Conservation (phyloP, 2,888 invertebrate species). For the Formica aserva region DNA sequence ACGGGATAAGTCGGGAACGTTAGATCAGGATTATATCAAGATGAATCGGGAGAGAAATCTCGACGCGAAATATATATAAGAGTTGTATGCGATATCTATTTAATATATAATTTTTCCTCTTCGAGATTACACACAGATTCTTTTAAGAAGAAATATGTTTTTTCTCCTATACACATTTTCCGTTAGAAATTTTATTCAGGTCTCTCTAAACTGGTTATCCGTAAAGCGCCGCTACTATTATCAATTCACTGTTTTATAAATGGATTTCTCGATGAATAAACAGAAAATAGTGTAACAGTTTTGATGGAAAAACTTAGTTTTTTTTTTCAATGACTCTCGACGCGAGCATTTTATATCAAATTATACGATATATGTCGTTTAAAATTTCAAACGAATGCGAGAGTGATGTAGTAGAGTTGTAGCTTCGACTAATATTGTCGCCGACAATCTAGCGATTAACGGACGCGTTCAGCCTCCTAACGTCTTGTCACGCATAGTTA, state of each 20-base stretch:
- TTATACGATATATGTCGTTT: not conserved
- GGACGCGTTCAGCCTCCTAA: slow-evolving; percentile 23
- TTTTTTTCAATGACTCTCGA: not conserved
- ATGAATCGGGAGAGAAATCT: not conserved
- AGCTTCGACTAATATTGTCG: slow-evolving; percentile 4
- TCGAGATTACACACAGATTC: not conserved
- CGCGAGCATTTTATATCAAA: not conserved
- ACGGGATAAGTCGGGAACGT: slow-evolving; percentile 42
- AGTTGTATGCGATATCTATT: not conserved
- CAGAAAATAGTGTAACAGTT: not conserved
- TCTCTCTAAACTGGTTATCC: not conserved
- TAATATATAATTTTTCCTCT: not conserved
- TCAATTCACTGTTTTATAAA: not conserved
- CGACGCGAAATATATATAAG: not conserved
- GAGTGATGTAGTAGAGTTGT: not conserved
- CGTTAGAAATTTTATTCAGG: not conserved
- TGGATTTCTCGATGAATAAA: not conserved
- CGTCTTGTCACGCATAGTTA: slow-evolving; percentile 39
- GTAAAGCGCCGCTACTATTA: not conserved
- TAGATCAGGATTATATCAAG: slow-evolving; percentile 51
- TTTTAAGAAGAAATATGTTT: not conserved
- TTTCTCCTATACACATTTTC: not conserved
- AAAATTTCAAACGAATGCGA: not conserved
- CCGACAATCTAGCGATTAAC: slow-evolving; percentile 31
- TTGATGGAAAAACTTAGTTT: not conserved